phyloP scores from a whole-genome alignment of 2,113 vertebrate species.

The Physeter macrocephalus region DNA sequence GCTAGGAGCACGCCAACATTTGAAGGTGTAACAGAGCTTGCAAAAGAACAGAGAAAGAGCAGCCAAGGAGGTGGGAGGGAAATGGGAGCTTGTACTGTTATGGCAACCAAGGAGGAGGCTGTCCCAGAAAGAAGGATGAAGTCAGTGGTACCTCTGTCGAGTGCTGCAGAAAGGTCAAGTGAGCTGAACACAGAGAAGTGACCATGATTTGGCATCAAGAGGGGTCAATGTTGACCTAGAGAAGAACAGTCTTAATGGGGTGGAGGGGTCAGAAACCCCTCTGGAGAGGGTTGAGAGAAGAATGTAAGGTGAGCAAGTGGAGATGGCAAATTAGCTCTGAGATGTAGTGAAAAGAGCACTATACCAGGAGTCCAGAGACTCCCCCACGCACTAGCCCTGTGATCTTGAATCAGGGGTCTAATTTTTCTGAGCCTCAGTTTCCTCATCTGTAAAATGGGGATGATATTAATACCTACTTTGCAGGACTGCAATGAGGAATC shows the following conservation, averaged over 20 bases:
- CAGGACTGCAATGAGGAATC: not conserved
- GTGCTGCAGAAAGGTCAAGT: not conserved
- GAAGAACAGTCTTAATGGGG: not conserved
- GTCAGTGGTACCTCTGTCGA: not conserved
- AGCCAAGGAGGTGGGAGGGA: not conserved
- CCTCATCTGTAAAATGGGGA: slow-evolving; percentile 12
- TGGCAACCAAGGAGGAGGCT: not conserved
- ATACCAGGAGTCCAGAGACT: not conserved
- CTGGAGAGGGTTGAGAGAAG: not conserved
- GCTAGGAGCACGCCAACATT: not conserved
- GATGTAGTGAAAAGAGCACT: not conserved
- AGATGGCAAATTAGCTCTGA: not conserved
- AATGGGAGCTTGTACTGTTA: not conserved
- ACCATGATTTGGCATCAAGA: not conserved
- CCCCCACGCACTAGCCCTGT: not conserved
- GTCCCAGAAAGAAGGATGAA: not conserved
- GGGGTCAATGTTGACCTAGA: not conserved
- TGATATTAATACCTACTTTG: not conserved
- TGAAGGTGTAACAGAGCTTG: not conserved
- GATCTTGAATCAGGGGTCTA: not conserved
- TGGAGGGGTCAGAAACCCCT: not conserved
- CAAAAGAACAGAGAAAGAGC: not conserved
- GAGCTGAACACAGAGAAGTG: not conserved
- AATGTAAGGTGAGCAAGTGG: too few species aligned
- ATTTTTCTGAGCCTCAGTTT: not conserved